Base-by-base conservation (phyloP, 2,888 invertebrate genomes). In the Pristionchus entomophagus region DNA sequence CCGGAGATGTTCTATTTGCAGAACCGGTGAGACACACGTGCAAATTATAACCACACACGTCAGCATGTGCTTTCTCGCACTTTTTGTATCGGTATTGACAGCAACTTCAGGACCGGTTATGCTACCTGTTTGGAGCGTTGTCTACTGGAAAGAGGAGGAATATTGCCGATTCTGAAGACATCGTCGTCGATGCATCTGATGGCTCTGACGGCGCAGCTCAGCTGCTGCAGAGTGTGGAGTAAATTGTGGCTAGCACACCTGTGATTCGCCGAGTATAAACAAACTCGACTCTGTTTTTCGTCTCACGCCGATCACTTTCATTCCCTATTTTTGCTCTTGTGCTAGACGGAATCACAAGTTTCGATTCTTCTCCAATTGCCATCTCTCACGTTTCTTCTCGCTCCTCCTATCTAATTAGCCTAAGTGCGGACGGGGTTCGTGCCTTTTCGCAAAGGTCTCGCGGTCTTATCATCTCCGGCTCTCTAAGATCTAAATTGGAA, bases 201-300 rank as follows among this genome's bases (percentile, higher is more conserved):
- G 19, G 17, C 8, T 22, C 69, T 2, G 45, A 73, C 5, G 38
- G 8, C 17, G n/a, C n/a, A 8, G 73, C 73, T 26, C 73, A 32
- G 26, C 45, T 73, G 26, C n/a, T 69, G n/a, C n/a, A n/a, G 38
- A 17, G 0, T 35, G n/a, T 22, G 14, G 38, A 35, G 45, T 73
- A 73, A 73, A 73, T 41, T 26, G 41, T 26, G 45, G 41, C 35
- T 22, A 6, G 59, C 26, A 29, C 17, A 65, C 35, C 35, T 65
- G 69, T 69, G 69, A 73, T 4, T 12, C 41, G n/a, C 38, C 73
- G 41, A 73, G 73, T 73, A 73, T 73, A 73, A 73, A 73, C 73
- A 73, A 73, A 41, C 45, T 22, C 12, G 73, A 22, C 41, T 19
- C 41, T 41, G 73, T 73, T 73, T 45, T 41, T 41, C 12, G 38